Percentiles rank a stretch among this genome's conserved stretches.
Evolutionary conservation across 2,888 invertebrate genomes (phyloP).

Genomic region (Idaea aversata): DNA sequence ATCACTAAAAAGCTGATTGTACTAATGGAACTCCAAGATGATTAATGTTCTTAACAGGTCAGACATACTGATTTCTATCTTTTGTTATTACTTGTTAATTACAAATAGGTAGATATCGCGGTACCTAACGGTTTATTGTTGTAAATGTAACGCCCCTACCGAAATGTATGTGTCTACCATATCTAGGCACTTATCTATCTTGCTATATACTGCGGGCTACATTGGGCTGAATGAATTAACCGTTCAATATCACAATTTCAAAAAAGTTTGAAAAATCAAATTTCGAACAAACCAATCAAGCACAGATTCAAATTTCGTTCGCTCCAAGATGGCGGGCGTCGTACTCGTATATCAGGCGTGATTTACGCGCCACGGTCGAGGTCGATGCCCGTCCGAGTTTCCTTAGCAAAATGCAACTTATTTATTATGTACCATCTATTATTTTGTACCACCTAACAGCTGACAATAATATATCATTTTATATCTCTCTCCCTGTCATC

Average conservation of each 20-base stretch:
- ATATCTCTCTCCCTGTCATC: slow-evolving; percentile 56
- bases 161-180: too few relatives aligned
- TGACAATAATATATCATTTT: slow-evolving; percentile 81
- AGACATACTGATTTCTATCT: slow-evolving; percentile 50
- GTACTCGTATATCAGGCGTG: slow-evolving; percentile 73
- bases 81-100: slow-evolving; percentile 34
- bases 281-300: slow-evolving; percentile 57
- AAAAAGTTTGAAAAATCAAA: slow-evolving; percentile 21
- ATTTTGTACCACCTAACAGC: slow-evolving; percentile 80
- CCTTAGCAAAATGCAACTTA: slow-evolving; percentile 78
- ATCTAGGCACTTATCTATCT: too few relatives aligned
- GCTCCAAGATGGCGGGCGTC: slow-evolving; percentile 77
- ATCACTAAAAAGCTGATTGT: too few relatives aligned
- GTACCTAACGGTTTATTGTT: too few relatives aligned
- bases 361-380: slow-evolving; percentile 75
- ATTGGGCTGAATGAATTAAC: slow-evolving; percentile 1
- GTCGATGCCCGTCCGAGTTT: slow-evolving; percentile 78
- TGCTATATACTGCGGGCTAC: too few relatives aligned
- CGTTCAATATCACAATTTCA: slow-evolving; percentile 7
- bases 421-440: slow-evolving; percentile 81
- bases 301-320: slow-evolving; percentile 75
- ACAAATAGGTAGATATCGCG: slow-evolving; percentile 12
- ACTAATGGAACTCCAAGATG: slow-evolving; percentile 46
- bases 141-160: too few relatives aligned
- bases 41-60: slow-evolving; percentile 67